Evolutionary conservation across 2,797 vertebrate species (phyloP).

Genomic region (Enteromius mattozi): DNA sequence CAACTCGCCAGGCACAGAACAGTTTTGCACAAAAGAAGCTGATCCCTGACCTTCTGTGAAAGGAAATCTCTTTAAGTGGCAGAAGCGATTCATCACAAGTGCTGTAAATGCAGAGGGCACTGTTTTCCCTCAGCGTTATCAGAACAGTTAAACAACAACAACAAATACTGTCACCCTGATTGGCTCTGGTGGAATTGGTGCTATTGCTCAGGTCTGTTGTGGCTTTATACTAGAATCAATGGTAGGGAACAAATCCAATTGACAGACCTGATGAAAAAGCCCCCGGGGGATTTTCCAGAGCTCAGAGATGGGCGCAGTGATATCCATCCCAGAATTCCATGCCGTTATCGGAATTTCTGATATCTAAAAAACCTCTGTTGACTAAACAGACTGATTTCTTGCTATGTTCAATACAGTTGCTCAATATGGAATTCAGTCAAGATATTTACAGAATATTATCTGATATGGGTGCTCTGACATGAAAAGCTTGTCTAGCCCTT

Average conservation of each 20-base stretch:
- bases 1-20: neutral
- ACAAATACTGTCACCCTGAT: constrained; percentile 32
- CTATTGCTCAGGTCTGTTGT: constrained; percentile 26
- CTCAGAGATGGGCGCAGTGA: neutral
- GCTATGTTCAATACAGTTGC: neutral
- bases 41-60: constrained; percentile 30
- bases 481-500: neutral
- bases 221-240: constrained; percentile 35
- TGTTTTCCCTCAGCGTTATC: constrained; percentile 35
- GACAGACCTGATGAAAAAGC: constrained; percentile 5
- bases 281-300: constrained; percentile 27
- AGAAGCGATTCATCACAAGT: constrained; percentile 25
- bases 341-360: constrained; percentile 14
- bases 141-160: constrained; percentile 24
- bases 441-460: neutral
- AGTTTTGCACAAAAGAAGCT: constrained; percentile 43
- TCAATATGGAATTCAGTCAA: neutral
- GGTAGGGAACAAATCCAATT: constrained; percentile 29
- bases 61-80: constrained; percentile 32
- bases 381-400: neutral
- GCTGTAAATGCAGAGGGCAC: neutral
- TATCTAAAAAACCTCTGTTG: neutral
- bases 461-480: neutral
- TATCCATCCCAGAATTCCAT: constrained; percentile 17
- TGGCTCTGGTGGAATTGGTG: constrained; percentile 26